Evolutionary conservation across 2,888 invertebrate genomes (phyloP), one percentile per base, ranked within the genome.

Genomic region (Coremacera marginata): DNA sequence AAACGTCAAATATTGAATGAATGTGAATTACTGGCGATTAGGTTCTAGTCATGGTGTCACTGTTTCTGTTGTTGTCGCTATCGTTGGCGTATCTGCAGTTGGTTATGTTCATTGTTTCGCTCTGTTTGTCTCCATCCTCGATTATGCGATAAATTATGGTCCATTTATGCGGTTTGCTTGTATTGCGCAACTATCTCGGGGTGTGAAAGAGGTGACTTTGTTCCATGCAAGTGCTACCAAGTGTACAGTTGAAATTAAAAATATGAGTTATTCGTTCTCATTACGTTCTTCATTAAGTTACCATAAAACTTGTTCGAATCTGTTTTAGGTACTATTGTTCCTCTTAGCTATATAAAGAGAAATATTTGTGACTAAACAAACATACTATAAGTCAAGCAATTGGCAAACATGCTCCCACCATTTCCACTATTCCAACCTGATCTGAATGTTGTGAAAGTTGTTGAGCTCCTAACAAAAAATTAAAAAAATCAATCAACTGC

Each of bases 11-110:
- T n/a, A 27, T 27, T 49, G 72, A 73, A 73, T 73, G 62, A 62
- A 73, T 62, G 49, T 51, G 72, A 60, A 62, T 62, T 73, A 49
- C 72, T 44, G 27, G 62, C 62, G 72, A 60, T 57, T 57, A 72
- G 76, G 70, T 57, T 80, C 75, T 80, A 80, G 75, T 81, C 81
- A 78, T 77, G 63, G 19, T 62, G 60, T 55, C 70, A 44, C 79
- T 77, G 78, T 78, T 72, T 57, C 19, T 68, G 63, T 67, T 76
- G 68, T 57, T 75, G 71, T 70, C 77, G 76, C 63, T 78, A 51
- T 75, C 77, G 78, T 71, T 80, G 77, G 77, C 77, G 68, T 78
- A 51, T 68, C 49, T 68, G 68, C 68, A 68, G 68, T 51, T 51
- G 68, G 68, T 68, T 68, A 51, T 51, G 68, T 68, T 68, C 25